phyloP scores from a whole-genome alignment of 2,888 invertebrate genomes.

The Frankliniella intonsa region DNA sequence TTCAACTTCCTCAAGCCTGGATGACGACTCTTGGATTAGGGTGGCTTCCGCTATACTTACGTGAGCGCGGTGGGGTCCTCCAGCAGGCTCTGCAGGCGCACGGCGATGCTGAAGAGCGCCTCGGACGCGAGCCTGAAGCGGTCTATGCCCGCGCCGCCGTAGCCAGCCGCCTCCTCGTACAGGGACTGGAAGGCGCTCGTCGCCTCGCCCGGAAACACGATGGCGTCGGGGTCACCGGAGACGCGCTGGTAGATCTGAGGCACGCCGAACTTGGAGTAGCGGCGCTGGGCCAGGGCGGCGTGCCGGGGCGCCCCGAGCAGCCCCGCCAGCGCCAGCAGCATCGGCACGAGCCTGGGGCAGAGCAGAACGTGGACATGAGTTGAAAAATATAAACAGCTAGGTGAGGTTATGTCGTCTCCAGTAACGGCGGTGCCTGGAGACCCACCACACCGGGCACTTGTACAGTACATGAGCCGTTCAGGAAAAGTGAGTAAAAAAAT shows the following conservation, averaged over 20 bases:
- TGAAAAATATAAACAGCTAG: neutral
- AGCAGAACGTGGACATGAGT: neutral
- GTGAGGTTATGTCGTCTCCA: neutral
- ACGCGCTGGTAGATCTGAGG: conserved; percentile 17
- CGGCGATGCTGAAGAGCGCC: conserved; percentile 45
- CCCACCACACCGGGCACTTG: too few species aligned
- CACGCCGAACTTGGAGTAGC: conserved; percentile 24
- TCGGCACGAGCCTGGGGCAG: neutral
- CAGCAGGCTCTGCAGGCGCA: conserved; percentile 43
- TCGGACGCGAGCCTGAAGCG: conserved; percentile 41
- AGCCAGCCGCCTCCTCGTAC: conserved; percentile 4
- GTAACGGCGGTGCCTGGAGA: too few species aligned
- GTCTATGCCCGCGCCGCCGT: conserved; percentile 10
- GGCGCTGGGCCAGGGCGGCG: neutral
- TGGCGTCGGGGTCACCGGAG: neutral
- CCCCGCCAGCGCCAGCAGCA: neutral
- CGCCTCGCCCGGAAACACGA: conserved; percentile 15
- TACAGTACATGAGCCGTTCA: too few species aligned
- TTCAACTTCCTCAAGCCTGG: too few species aligned
- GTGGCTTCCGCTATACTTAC: neutral
- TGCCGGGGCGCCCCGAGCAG: neutral
- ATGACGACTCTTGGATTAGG: too few species aligned
- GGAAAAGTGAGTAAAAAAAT: too few species aligned
- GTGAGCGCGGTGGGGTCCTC: conserved; percentile 37
- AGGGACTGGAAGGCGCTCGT: conserved; percentile 14